Evolutionary conservation across 1,140 invertebrate species (phyloP), one percentile per base, ranked within the genome.

Genomic region (Muscidifurax raptorellus): DNA sequence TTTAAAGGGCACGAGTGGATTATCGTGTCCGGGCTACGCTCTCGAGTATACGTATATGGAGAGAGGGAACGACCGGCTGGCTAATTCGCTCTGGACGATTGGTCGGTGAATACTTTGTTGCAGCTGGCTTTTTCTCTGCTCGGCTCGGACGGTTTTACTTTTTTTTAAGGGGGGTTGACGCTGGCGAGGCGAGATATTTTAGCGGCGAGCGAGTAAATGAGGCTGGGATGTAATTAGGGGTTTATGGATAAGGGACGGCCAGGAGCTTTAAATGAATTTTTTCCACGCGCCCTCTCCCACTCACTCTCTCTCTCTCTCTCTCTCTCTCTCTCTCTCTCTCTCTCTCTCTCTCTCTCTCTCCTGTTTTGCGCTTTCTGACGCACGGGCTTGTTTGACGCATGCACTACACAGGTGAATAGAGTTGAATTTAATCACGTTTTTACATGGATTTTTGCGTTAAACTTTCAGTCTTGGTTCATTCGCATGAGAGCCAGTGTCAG

Each of bases 1-100:
- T 85, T 85, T 85, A 85, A 85, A 76, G 74, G 77, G 79, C 79
- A 47, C 72, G 71, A 77, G 84, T 81, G 79, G 79, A 80, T 85
- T 85, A 77, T 85, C 79, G 84, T 77, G 64, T 85, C 59, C 27
- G 27, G 10, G 47, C 59, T 22, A 32, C 22, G 7, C 44, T 47
- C 15, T 47, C 44, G 44, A 18, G 44, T 47, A 47, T 47, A 13
- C 15, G 15, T 18, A 47, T 47, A 3, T 18, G 7, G 15, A 18
- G 15, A 27, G 7, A 22, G 18, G 32, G n/a, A 12, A 27, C 10
- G 74, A 1, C 28, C 74, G 13, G 22, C 52, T 59, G 28, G 28
- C 28, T 47, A 76, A 76, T 76, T 52, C n/a, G n/a, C 44, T 28
- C 40, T 9, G 13, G 15, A 47, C 77, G 77, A 79, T 79, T 67